These are phyloP conservation scores for Aplysia californica DNA, from an alignment of 1,140 invertebrate genomes.

Conservation along the genomic window DNA sequence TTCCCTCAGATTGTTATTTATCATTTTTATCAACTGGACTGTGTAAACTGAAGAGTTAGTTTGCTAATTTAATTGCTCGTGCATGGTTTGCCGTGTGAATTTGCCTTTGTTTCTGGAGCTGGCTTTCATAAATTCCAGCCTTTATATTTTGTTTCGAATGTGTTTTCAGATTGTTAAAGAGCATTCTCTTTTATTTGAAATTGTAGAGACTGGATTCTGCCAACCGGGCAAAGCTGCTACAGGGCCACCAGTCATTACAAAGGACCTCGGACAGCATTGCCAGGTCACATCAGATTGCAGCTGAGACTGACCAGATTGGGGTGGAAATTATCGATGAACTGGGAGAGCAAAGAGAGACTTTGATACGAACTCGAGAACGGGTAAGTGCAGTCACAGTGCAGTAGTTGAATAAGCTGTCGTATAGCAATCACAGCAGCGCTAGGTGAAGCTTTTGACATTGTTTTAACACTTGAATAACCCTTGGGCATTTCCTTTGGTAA, in stretches of 20 bases:
- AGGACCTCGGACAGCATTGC: constrained; percentile 76
- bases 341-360: constrained; percentile 74
- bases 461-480: too few relatives aligned
- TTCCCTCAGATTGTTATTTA: too few relatives aligned
- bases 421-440: too few relatives aligned
- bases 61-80: too few relatives aligned
- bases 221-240: constrained; percentile 57
- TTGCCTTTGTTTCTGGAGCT: neutral
- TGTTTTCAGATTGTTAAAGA: too few relatives aligned
- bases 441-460: constrained; percentile 7
- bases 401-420: neutral
- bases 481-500: too few relatives aligned
- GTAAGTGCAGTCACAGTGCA: constrained; percentile 40
- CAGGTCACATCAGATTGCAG: constrained; percentile 78
- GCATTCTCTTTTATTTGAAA: too few relatives aligned
- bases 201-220: constrained; percentile 54
- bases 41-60: too few relatives aligned
- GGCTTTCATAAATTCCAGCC: neutral
- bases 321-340: constrained; percentile 80
- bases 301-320: constrained; percentile 83
- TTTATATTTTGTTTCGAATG: neutral
- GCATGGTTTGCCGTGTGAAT: too few relatives aligned
- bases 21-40: too few relatives aligned
- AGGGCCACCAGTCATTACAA: constrained; percentile 70
- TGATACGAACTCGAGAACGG: constrained; percentile 73